Base-by-base conservation (phyloP, 2,797 vertebrate genomes). In the Micropoecilia bifurca region DNA sequence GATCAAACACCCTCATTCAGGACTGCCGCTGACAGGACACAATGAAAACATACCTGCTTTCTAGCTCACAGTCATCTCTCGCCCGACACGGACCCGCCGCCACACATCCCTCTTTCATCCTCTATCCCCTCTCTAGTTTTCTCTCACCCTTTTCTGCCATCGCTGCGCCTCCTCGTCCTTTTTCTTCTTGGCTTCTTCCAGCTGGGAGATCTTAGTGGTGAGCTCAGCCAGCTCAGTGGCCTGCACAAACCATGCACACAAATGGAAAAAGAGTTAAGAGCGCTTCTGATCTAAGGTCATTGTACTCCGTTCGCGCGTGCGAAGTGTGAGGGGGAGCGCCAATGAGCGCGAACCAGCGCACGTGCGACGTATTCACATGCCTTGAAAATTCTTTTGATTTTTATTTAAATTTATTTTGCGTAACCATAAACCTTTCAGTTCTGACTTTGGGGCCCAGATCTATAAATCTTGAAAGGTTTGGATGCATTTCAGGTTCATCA, bases 131-230 rank as follows among this genome's bases (percentile, higher is more conserved):
- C 81, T 87, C 81, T 87, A 57, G 81, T 91, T 90, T 80, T 88
- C 85, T 90, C 95, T 95, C 95, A 99, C 98, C 96, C 98, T 99
- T 90, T 96, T 92, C 93, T 99, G 97, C 98, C 98, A 99, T 89
- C 95, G 95, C 73, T 95, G 94, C 18, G 97, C 97, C 76, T 99
- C 97, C 0, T 96, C 96, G 48, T 99, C 98, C 82, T 99, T 99
- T 95, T 97, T 98, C 95, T 97, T 96, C 90, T 98, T 97, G 81
- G 97, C 97, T 76, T 97, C 93, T 88, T 99, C 98, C 93, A 99
- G 94, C 87, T 97, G 96, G 1, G 96, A 96, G 91, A 99, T 99
- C 90, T 97, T 96, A 83, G 95, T 94, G 87, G 98, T 99, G 91
- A 99, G 96, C 78, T 98, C 97, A 61, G 97, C 95, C 94, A 99